phyloP scores from a whole-genome alignment of 2,113 vertebrate species.

The Pionites leucogaster region DNA sequence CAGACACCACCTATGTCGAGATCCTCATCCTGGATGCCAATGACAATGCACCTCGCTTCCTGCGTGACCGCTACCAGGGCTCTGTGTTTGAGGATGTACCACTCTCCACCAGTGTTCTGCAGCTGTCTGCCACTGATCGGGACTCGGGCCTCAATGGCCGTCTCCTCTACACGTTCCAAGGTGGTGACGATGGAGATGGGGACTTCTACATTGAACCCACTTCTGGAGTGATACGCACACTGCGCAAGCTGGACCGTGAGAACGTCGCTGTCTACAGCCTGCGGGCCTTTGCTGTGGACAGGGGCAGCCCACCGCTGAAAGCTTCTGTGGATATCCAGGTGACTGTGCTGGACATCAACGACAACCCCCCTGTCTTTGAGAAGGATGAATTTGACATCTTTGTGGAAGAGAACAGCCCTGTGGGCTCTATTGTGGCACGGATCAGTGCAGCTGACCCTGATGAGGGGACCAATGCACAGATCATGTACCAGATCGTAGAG shows the following conservation, averaged over 20 bases:
- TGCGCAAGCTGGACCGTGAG: conserved; percentile 91
- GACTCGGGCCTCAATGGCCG: conserved; percentile 90
- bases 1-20: conserved; percentile 92
- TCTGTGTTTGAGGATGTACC: conserved; percentile 89
- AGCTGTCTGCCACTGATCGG: conserved; percentile 91
- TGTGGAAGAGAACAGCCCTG: conserved; percentile 89
- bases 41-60: conserved; percentile 88
- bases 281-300: conserved; percentile 88
- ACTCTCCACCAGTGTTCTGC: conserved; percentile 88
- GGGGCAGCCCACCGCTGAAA: conserved; percentile 84
- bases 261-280: conserved; percentile 89
- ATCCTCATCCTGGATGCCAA: conserved; percentile 92
- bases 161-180: conserved; percentile 89
- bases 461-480: conserved; percentile 93
- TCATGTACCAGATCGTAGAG: conserved; percentile 98
- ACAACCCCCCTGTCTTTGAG: conserved; percentile 95
- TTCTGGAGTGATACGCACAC: conserved; percentile 91
- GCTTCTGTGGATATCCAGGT: conserved; percentile 88
- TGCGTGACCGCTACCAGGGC: conserved; percentile 89
- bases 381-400: conserved; percentile 90
- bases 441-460: conserved; percentile 90
- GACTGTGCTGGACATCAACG: conserved; percentile 90
- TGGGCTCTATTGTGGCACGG: conserved; percentile 89
- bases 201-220: conserved; percentile 92
- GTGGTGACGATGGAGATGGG: conserved; percentile 91